Conservation (phyloP, 2,797 vertebrate species). For the Sparus aurata region DNA sequence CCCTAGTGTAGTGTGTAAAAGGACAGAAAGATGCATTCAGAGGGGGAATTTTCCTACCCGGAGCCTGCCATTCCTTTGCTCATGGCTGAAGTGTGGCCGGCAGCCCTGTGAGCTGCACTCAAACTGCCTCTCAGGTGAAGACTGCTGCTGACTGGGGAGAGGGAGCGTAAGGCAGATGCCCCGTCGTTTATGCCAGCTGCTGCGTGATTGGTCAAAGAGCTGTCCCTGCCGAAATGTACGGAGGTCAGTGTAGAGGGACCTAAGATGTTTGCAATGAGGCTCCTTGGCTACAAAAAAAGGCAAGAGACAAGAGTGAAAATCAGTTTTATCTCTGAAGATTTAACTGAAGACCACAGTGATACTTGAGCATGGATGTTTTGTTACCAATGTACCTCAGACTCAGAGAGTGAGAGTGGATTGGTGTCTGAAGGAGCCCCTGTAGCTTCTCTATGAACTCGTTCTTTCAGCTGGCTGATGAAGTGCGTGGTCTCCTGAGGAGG, state of each 20-base stretch:
- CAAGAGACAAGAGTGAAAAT: constrained; percentile 6
- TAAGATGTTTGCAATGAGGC: constrained; percentile 94
- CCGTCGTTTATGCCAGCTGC: constrained; percentile 85
- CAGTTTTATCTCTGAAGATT: not conserved
- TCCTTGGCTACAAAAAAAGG: constrained; percentile 88
- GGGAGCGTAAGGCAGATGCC: constrained; percentile 92
- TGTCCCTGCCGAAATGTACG: constrained; percentile 88
- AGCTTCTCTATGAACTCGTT: constrained; percentile 94
- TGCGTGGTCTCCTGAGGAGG: constrained; percentile 95
- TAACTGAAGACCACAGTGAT: not conserved
- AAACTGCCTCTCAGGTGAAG: constrained; percentile 85
- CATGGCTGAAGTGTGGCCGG: constrained; percentile 69
- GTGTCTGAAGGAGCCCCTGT: constrained; percentile 86
- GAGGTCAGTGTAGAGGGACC: constrained; percentile 88
- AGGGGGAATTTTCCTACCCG: constrained; percentile 80
- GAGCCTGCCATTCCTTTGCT: constrained; percentile 90
- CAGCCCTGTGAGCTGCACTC: constrained; percentile 72
- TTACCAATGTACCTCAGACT: constrained; percentile 89
- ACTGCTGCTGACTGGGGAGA: constrained; percentile 92
- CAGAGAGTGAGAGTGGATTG: constrained; percentile 90
- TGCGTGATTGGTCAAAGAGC: constrained; percentile 88
- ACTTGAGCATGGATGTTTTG: not conserved
- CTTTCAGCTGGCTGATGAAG: constrained; percentile 97
- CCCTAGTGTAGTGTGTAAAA: too few species aligned
- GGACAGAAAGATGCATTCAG: not conserved